Percentiles rank a stretch among this genome's conserved stretches.
These are phyloP conservation scores for Alectoris magna DNA, from an alignment of 2,797 vertebrate genomes.

Conservation along the genomic window DNA sequence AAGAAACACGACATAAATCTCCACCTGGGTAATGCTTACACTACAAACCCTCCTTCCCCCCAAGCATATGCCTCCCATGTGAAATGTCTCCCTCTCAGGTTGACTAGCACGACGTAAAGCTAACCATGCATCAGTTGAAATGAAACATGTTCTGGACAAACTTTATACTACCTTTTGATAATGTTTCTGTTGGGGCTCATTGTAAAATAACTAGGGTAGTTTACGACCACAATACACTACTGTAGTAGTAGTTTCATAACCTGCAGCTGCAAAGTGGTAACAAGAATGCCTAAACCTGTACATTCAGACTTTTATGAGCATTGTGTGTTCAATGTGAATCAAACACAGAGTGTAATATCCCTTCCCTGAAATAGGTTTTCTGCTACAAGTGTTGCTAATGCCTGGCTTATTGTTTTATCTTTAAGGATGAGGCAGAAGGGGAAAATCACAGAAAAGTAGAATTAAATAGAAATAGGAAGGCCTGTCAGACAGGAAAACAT, in stretches of 20 bases:
- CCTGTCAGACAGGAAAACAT: neutral
- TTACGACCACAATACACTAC: conserved; percentile 70
- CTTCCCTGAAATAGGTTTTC: neutral
- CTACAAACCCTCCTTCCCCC: conserved; percentile 15
- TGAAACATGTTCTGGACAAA: conserved; percentile 25
- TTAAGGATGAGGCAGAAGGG: conserved; percentile 2
- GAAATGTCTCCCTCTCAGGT: neutral
- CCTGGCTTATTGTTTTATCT: neutral
- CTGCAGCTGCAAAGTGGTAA: conserved; percentile 44
- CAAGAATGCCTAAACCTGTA: conserved; percentile 21
- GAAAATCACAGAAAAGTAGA: neutral
- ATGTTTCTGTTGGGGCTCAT: conserved; percentile 57
- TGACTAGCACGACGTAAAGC: neutral
- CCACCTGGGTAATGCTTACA: neutral
- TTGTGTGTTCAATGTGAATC: neutral
- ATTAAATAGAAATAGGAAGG: conserved; percentile 26
- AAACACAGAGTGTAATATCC: neutral
- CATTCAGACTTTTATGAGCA: neutral
- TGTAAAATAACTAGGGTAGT: conserved; percentile 66
- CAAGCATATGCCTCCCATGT: neutral
- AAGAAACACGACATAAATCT: conserved; percentile 57
- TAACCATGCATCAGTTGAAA: conserved; percentile 9
- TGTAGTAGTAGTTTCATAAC: conserved; percentile 54
- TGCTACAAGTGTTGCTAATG: neutral
- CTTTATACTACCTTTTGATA: conserved; percentile 52